Evolutionary conservation across 2,797 vertebrate species (phyloP).

Genomic region (Schizopygopsis malacanthus): DNA sequence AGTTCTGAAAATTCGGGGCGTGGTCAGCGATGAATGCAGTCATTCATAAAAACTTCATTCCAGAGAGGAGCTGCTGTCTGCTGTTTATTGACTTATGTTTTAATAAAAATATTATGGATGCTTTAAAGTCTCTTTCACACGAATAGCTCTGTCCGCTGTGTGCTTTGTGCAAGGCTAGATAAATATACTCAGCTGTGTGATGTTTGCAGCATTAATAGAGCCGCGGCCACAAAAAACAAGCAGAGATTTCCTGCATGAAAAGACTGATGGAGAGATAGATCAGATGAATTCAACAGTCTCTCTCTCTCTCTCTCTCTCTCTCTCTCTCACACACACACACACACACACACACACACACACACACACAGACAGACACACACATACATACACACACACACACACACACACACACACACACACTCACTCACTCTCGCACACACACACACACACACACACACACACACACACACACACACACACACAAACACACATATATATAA

Average conservation of each 20-base stretch:
- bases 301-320: too few relatives aligned
- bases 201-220: constrained; percentile 66
- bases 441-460: too few relatives aligned
- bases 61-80: constrained; percentile 70
- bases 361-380: too few relatives aligned
- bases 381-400: too few relatives aligned
- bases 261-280: constrained; percentile 48
- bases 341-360: too few relatives aligned
- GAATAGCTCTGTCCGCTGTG: constrained; percentile 67
- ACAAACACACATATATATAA: too few relatives aligned
- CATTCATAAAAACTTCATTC: constrained; percentile 87
- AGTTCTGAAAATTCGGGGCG: constrained; percentile 65
- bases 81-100: constrained; percentile 77
- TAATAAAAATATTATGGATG: constrained; percentile 74
- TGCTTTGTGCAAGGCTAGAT: constrained; percentile 74
- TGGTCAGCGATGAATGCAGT: constrained; percentile 79
- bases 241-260: constrained; percentile 69
- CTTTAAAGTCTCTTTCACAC: constrained; percentile 78
- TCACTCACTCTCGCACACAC: too few relatives aligned
- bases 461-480: too few relatives aligned
- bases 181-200: constrained; percentile 76
- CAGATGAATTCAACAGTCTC: neutral
- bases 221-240: constrained; percentile 55
- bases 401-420: too few relatives aligned
- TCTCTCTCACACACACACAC: too few relatives aligned